Percentiles rank a stretch among this genome's conserved stretches.
phyloP scores from a whole-genome alignment of 2,888 invertebrate genomes.

The Epistrophe eligans region DNA sequence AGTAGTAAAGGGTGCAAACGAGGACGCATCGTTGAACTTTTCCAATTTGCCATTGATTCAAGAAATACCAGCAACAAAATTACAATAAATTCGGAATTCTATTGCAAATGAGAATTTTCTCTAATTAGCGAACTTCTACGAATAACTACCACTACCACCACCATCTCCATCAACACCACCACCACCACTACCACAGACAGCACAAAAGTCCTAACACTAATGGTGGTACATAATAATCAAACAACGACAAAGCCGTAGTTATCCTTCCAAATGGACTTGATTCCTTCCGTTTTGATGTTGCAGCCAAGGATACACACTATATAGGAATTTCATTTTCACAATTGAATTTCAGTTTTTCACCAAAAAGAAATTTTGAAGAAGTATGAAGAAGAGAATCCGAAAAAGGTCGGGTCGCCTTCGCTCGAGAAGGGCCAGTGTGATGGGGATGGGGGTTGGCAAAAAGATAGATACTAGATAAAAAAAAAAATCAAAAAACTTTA shows the following conservation, averaged over 20 bases:
- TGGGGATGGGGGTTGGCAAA: not conserved
- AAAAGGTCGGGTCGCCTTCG: not conserved
- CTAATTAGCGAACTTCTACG: constrained; percentile 72
- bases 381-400: not conserved
- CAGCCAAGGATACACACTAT: constrained; percentile 51
- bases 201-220: not conserved
- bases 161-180: constrained; percentile 15
- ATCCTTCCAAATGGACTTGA: constrained; percentile 71
- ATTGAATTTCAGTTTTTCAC: constrained; percentile 49
- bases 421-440: not conserved
- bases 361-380: constrained; percentile 28
- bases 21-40: constrained; percentile 71
- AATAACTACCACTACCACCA: constrained; percentile 13
- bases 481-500: constrained; percentile 20
- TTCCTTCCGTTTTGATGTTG: constrained; percentile 61
- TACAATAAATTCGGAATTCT: constrained; percentile 74
- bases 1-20: not conserved
- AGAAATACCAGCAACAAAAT: constrained; percentile 70
- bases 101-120: constrained; percentile 75
- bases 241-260: constrained; percentile 65
- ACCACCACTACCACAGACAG: constrained; percentile 14
- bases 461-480: constrained; percentile 3
- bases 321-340: constrained; percentile 62
- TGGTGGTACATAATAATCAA: constrained; percentile 49
- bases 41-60: constrained; percentile 76